Conservation (phyloP, 2,888 invertebrate species). For the Trilocha varians region DNA sequence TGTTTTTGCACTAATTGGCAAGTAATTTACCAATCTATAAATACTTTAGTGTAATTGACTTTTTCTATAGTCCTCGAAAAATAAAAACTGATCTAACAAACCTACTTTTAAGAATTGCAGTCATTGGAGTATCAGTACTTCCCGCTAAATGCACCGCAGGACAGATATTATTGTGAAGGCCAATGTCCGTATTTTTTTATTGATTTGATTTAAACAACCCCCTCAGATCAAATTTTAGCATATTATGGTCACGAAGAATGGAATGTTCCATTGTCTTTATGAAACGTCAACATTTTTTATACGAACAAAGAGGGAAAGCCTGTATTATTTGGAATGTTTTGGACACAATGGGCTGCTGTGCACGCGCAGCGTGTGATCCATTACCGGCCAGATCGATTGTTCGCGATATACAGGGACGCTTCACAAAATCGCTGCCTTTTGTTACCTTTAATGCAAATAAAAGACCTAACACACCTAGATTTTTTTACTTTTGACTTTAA, state of each 20-base stretch:
- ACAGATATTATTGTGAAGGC: too few species aligned
- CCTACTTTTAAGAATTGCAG: too few species aligned
- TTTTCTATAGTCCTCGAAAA: too few species aligned
- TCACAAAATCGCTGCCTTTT: slow-evolving; percentile 56
- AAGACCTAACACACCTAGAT: slow-evolving; percentile 49
- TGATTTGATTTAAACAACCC: too few species aligned
- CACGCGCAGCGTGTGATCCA: slow-evolving; percentile 63
- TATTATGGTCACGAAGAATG: slow-evolving; percentile 14
- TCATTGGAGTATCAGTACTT: too few species aligned
- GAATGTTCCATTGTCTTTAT: slow-evolving; percentile 49
- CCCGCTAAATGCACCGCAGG: too few species aligned
- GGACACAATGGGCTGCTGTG: slow-evolving; percentile 52
- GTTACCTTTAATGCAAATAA: slow-evolving; percentile 47
- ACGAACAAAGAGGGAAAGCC: slow-evolving; percentile 53
- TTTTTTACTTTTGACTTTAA: slow-evolving; percentile 37
- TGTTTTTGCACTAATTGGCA: too few species aligned
- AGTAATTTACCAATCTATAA: too few species aligned
- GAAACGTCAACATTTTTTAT: slow-evolving; percentile 61
- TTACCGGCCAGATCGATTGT: slow-evolving; percentile 53
- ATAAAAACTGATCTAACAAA: too few species aligned
- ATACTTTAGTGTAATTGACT: too few species aligned
- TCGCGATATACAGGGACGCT: slow-evolving; percentile 50
- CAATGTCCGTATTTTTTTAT: too few species aligned
- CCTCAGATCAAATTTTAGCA: neutral
- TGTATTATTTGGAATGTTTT: slow-evolving; percentile 59